Percentiles rank a stretch among this genome's conserved stretches.
Evolutionary conservation across 2,113 vertebrate genomes (phyloP).

Genomic region (Saguinus imperator): DNA sequence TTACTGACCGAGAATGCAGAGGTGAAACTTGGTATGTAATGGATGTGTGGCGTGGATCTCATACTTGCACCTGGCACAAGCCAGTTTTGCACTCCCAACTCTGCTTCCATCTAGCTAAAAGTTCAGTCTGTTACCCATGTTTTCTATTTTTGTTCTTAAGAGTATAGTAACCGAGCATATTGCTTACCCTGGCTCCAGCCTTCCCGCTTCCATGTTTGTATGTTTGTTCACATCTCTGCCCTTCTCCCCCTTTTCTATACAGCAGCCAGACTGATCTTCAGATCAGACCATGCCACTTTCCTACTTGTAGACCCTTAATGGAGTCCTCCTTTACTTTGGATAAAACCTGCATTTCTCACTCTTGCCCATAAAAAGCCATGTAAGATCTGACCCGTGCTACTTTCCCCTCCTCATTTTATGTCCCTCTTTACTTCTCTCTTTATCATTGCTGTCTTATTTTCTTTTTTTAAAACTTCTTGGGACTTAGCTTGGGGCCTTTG

Average conservation of each 20-base stretch:
- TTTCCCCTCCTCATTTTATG: neutral
- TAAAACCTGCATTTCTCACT: neutral
- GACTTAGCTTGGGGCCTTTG: neutral
- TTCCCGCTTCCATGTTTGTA: accelerated
- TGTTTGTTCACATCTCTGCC: too few relatives aligned
- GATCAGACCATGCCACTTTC: neutral
- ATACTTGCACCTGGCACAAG: neutral
- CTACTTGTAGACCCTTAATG: neutral
- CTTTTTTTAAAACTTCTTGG: neutral
- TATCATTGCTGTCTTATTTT: neutral
- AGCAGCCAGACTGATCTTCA: neutral
- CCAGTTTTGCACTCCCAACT: neutral
- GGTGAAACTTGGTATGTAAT: slow-evolving; percentile 95
- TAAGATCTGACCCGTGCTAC: neutral
- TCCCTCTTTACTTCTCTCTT: neutral
- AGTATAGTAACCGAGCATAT: neutral
- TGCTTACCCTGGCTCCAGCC: neutral
- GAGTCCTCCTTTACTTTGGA: neutral
- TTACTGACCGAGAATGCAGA: slow-evolving; percentile 98
- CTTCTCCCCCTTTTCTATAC: accelerated
- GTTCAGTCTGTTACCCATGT: neutral
- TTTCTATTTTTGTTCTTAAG: neutral
- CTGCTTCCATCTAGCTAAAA: accelerated
- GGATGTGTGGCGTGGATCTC: accelerated
- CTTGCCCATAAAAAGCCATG: neutral